These are phyloP conservation scores for Pogonomyrmex californicus DNA, from an alignment of 1,140 invertebrate species.

Conservation along the genomic window DNA sequence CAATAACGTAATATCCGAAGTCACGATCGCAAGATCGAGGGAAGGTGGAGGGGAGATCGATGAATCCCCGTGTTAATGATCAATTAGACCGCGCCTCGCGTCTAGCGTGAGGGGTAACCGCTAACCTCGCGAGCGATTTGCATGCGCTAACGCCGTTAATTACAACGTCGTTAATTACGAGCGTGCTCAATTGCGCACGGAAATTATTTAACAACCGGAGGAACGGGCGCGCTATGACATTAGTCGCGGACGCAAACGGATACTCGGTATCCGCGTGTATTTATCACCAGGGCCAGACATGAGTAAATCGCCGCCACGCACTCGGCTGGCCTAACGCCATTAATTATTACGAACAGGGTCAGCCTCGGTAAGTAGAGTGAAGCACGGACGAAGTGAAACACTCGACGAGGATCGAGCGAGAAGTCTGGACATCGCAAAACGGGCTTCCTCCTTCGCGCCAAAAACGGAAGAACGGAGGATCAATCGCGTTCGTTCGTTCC, in stretches of 20 bases:
- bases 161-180: constrained; percentile 45
- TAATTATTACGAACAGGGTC: constrained; percentile 77
- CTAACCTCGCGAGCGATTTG: constrained; percentile 10
- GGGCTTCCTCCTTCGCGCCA: constrained; percentile 4
- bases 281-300: constrained; percentile 58
- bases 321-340: constrained; percentile 70
- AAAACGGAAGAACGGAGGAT: not conserved
- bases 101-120: not conserved
- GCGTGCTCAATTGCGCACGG: constrained; percentile 33
- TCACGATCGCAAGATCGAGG: not conserved
- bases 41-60: constrained; percentile 19
- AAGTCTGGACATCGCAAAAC: not conserved
- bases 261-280: constrained; percentile 6
- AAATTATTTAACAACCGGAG: constrained; percentile 52
- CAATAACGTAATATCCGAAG: constrained; percentile 24
- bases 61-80: constrained; percentile 47
- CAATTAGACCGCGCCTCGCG: constrained; percentile 44
- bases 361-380: constrained; percentile 75
- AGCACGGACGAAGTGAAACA: constrained; percentile 59
- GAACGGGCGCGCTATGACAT: not conserved
- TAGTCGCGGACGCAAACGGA: constrained; percentile 16
- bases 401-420: constrained; percentile 5
- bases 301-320: constrained; percentile 33
- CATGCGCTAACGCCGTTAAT: constrained; percentile 54
- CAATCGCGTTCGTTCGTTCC: not conserved